phyloP scores from a whole-genome alignment of 2,113 vertebrate genomes.

The Arvicanthis niloticus region DNA sequence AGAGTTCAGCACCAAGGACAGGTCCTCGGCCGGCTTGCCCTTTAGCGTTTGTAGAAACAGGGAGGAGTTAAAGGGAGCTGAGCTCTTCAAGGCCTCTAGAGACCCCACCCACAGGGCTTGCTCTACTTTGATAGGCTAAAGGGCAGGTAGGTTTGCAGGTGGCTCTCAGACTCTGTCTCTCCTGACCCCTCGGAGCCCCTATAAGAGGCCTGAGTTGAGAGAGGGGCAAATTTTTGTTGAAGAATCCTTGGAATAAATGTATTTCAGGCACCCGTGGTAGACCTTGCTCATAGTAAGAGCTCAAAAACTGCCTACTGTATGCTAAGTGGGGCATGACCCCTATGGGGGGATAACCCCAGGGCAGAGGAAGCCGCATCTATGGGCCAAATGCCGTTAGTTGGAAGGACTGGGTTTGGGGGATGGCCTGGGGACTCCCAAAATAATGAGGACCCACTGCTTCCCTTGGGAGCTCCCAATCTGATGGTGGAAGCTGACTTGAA shows the following conservation, averaged over 20 bases:
- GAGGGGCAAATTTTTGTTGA: not conserved
- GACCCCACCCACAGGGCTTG: not conserved
- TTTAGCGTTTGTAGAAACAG: not conserved
- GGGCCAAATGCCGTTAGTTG: not conserved
- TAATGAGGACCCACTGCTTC: not conserved
- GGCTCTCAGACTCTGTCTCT: not conserved
- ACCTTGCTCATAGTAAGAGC: not conserved
- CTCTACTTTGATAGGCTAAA: not conserved
- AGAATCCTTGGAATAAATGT: not conserved
- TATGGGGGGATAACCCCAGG: not conserved
- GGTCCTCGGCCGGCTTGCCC: not conserved
- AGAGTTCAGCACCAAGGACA: constrained; percentile 79
- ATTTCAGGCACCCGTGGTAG: not conserved
- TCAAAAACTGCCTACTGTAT: not conserved
- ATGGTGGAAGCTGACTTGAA: not conserved
- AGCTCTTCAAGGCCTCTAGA: not conserved
- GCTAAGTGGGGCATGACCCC: not conserved
- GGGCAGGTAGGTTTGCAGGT: not conserved
- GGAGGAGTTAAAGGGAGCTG: no score
- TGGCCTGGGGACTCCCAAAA: not conserved
- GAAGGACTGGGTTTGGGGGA: not conserved
- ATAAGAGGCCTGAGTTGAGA: not conserved
- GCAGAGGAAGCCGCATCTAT: not conserved
- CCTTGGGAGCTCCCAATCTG: not conserved
- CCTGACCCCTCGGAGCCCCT: not conserved